phyloP scores from a whole-genome alignment of 2,888 invertebrate species.

The Pollenia labialis region DNA sequence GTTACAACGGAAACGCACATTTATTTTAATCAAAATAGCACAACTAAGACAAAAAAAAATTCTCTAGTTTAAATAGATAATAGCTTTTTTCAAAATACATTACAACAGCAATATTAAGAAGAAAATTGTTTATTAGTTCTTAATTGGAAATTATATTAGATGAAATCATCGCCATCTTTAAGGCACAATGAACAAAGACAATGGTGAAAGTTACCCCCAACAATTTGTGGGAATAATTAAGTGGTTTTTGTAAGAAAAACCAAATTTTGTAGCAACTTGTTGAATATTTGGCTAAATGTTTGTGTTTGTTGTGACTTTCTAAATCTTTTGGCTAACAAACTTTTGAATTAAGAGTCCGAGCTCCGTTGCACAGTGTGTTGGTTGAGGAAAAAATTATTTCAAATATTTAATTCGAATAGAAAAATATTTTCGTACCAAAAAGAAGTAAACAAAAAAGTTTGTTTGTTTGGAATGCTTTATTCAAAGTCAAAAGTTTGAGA shows the following conservation, averaged over 20 bases:
- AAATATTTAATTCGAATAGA: too few relatives aligned
- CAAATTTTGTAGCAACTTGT: slow-evolving; percentile 1
- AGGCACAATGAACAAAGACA: background rate
- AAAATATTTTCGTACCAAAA: too few relatives aligned
- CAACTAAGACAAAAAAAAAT: slow-evolving; percentile 8
- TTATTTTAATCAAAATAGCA: slow-evolving; percentile 33
- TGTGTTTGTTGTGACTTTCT: background rate
- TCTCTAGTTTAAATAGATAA: background rate
- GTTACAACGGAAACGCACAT: slow-evolving; percentile 1
- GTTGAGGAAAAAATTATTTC: too few relatives aligned
- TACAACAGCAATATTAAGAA: slow-evolving; percentile 13
- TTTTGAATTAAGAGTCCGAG: too few relatives aligned
- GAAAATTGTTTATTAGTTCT: slow-evolving; percentile 21
- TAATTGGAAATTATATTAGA: slow-evolving; percentile 53
- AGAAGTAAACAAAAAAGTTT: too few relatives aligned
- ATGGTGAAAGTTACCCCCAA: too few relatives aligned
- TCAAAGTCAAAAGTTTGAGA: too few relatives aligned
- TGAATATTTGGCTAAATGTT: slow-evolving; percentile 1
- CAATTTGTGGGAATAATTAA: slow-evolving; percentile 26
- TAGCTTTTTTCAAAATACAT: slow-evolving; percentile 25
- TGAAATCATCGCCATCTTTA: slow-evolving; percentile 4
- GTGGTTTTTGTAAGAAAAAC: background rate
- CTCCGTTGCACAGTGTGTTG: too few relatives aligned
- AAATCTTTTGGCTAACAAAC: too few relatives aligned
- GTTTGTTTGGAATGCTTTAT: too few relatives aligned